Percentiles rank a stretch among this genome's conserved stretches.
phyloP scores from a whole-genome alignment of 92 coral and sea anemone genomes.

The Bergia puertoricense region DNA sequence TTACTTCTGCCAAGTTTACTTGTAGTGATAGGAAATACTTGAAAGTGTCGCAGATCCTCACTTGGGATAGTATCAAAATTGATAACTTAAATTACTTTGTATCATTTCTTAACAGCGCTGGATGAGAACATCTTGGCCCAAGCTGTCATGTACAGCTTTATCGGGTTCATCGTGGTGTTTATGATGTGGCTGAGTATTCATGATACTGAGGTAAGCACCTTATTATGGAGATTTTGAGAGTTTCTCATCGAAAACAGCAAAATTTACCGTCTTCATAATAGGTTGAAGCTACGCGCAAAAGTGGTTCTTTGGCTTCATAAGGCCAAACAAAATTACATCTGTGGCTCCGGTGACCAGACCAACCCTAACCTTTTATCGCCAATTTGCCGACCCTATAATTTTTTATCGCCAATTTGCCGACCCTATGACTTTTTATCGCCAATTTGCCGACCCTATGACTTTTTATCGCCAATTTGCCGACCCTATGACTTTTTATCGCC shows the following conservation, averaged over 20 bases:
- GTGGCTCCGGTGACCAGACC: no score
- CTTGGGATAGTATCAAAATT: neutral
- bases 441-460: no score
- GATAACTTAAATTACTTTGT: neutral
- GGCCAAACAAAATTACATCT: no score
- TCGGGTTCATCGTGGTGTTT: slow-evolving; percentile 12
- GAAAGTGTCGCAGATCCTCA: neutral
- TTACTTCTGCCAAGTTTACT: no score
- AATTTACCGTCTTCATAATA: neutral
- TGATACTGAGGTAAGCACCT: neutral
- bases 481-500: no score
- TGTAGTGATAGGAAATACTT: neutral
- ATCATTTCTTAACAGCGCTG: slow-evolving; percentile 8
- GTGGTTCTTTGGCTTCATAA: no score
- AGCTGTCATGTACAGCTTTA: slow-evolving; percentile 22
- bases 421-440: no score
- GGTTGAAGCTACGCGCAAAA: no score
- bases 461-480: no score
- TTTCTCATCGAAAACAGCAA: neutral
- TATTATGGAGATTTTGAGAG: neutral
- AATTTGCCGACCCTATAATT: no score
- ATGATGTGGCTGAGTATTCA: slow-evolving; percentile 10
- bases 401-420: no score
- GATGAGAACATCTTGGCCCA: slow-evolving; percentile 31
- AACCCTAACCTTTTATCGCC: no score